phyloP scores from a whole-genome alignment of 2,888 invertebrate species.

The Cosmorhoe ocellata region DNA sequence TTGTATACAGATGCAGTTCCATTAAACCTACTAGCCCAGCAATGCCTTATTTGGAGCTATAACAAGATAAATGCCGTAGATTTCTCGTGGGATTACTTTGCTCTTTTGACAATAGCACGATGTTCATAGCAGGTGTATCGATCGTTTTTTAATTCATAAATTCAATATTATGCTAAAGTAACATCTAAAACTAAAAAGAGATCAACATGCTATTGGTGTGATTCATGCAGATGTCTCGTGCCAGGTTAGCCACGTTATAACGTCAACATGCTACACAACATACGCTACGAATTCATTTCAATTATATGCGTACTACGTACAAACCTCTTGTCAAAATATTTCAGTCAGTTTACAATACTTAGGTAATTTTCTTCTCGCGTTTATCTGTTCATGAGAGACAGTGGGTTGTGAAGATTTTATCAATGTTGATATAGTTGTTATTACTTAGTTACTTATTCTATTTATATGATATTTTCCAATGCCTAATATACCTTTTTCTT shows the following conservation, averaged over 20 bases:
- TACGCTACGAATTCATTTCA: conserved; percentile 45
- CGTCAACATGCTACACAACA: conserved; percentile 45
- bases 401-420: neutral
- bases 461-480: neutral
- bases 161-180: conserved; percentile 28
- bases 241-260: conserved; percentile 56
- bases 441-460: conserved; percentile 5
- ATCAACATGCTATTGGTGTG: conserved; percentile 42
- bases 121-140: conserved; percentile 38
- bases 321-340: conserved; percentile 31
- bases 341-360: too few relatives aligned
- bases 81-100: conserved; percentile 58
- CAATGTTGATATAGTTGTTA: too few relatives aligned
- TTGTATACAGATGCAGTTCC: conserved; percentile 45
- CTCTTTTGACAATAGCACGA: conserved; percentile 44
- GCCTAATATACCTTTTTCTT: conserved; percentile 22
- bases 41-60: conserved; percentile 57
- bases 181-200: conserved; percentile 30
- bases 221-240: conserved; percentile 55
- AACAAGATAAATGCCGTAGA: conserved; percentile 46
- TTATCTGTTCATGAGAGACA: too few relatives aligned
- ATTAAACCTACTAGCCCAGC: conserved; percentile 49
- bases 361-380: too few relatives aligned
- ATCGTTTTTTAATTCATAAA: conserved; percentile 27
- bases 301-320: conserved; percentile 43